Base-by-base conservation (phyloP, 2,888 invertebrate genomes). In the Gonocerus acuteangulatus region DNA sequence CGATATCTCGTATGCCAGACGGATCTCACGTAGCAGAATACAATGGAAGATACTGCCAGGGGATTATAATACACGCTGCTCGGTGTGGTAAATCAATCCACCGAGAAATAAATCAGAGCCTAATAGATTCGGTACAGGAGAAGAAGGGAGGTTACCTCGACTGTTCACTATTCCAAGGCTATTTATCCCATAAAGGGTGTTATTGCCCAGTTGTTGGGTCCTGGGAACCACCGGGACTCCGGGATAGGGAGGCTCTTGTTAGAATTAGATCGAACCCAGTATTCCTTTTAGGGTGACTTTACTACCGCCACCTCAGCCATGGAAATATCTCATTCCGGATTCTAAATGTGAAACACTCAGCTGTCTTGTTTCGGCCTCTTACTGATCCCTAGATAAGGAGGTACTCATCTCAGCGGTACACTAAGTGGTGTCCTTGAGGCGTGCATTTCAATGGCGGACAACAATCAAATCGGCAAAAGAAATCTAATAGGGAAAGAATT, bases 281-380 rank as follows among this genome's bases (percentile, higher is more conserved):
- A 51, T 51, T 34, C 51, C 51, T 51, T 51, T 51, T 51, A 51
- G 51, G 32, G 51, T 27, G 19, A 51, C 51, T 34, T 51, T 34
- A 51, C 51, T 51, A 51, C 51, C 32, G 51, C 32, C 51, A 27
- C 51, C 51, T 34, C 32, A 19, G 32, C 34, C 51, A 51, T 51
- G 51, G 51, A 51, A 51, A 51, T 51, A 32, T 27, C 51, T 51
- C 51, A 51, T 51, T 51, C 34, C 51, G 34, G 34, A 51, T 51
- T 51, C 51, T 34, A 34, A 6, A 9, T 27, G 9, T 9, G 27
- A 27, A 27, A 9, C 27, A 27, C 27, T 9, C 27, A 6, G 27
- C 27, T 6, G 4, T 27, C 27, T 27, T 27, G 27, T 27, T 9
- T 27, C 27, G 9, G 9, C 27, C 4, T 6, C n/a, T n/a, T 6